Conservation (phyloP, 2,888 invertebrate genomes). For the Pristionchus arcanus region DNA sequence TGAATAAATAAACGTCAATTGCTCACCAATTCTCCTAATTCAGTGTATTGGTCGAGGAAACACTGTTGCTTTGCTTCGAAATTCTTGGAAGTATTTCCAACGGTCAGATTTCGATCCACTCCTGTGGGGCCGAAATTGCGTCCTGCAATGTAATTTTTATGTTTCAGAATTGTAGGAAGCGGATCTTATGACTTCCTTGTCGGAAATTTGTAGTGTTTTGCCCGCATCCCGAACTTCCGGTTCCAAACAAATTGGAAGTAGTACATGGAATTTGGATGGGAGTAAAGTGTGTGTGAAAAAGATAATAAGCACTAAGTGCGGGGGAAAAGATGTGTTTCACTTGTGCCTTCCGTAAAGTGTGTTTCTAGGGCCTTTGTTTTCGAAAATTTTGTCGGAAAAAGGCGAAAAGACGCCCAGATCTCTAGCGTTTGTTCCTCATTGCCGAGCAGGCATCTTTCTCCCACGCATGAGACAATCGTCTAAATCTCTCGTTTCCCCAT, state of each 20-base stretch:
- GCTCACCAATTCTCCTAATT: background rate
- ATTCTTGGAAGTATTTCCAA: background rate
- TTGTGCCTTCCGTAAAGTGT: background rate
- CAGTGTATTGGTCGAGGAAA: conserved; percentile 14
- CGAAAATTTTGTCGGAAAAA: background rate
- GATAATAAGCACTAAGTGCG: background rate
- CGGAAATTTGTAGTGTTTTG: background rate
- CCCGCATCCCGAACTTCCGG: background rate
- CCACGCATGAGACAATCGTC: background rate
- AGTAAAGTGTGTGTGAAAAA: background rate
- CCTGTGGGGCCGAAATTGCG: conserved; percentile 22
- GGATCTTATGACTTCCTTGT: background rate
- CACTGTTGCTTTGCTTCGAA: conserved; percentile 31
- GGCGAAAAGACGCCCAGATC: background rate
- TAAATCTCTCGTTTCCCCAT: too few relatives aligned
- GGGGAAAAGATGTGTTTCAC: background rate
- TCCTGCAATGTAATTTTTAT: background rate
- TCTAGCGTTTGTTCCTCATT: background rate
- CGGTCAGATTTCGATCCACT: background rate
- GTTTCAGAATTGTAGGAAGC: background rate
- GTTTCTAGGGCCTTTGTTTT: background rate
- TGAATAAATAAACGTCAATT: background rate
- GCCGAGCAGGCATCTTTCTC: background rate
- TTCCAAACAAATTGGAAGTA: background rate
- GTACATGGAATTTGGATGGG: background rate